Conservation (phyloP, 2,888 invertebrate species). For the Platynereis dumerilii region DNA sequence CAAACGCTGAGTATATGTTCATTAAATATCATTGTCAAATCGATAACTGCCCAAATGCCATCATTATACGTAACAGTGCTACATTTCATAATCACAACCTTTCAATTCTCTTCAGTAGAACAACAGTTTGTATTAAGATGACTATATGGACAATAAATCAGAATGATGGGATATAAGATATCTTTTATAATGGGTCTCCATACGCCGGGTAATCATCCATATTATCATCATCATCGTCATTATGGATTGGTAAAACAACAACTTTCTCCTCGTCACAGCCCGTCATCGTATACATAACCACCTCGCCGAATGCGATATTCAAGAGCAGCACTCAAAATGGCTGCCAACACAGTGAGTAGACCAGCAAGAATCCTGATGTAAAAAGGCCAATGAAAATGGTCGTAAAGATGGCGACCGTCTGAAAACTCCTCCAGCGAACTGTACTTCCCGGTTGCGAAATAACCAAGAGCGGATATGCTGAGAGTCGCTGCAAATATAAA, state of each 20-base stretch:
- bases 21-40: too few relatives aligned
- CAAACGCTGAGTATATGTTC: too few relatives aligned
- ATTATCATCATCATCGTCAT: constrained; percentile 20
- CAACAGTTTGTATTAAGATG: too few relatives aligned
- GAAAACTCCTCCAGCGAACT: constrained; percentile 11
- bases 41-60: too few relatives aligned
- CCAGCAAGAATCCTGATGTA: constrained; percentile 12
- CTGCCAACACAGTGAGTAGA: constrained; percentile 13
- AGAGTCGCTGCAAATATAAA: constrained; percentile 14
- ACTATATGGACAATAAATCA: too few relatives aligned
- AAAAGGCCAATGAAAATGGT: constrained; percentile 14
- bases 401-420: constrained; percentile 8
- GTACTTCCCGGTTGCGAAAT: constrained; percentile 3
- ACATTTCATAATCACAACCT: too few relatives aligned
- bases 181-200: constrained; percentile 16
- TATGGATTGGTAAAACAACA: constrained; percentile 13
- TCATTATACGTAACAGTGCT: too few relatives aligned
- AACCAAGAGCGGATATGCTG: constrained; percentile 11
- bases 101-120: too few relatives aligned
- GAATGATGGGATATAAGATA: too few relatives aligned
- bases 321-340: constrained; percentile 4
- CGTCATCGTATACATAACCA: constrained; percentile 11
- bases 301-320: constrained; percentile 14
- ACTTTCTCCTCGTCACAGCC: constrained; percentile 20
- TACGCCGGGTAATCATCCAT: constrained; percentile 17